phyloP scores from a whole-genome alignment of 2,888 invertebrate species.

The Watsonalla binaria region DNA sequence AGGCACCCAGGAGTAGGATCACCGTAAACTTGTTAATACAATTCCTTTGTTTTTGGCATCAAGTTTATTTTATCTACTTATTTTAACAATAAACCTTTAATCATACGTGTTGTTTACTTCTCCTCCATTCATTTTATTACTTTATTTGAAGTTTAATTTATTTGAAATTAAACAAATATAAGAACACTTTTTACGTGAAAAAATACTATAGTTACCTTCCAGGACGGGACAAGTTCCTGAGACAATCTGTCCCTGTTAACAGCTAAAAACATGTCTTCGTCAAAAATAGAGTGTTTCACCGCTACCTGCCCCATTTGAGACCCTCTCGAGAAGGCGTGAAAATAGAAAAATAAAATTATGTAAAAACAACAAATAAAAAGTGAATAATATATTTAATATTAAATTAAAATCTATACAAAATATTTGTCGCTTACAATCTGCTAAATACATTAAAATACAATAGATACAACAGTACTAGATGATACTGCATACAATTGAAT shows the following conservation, averaged over 20 bases:
- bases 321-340: no score
- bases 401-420: neutral
- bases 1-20: slow-evolving; percentile 48
- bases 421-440: neutral
- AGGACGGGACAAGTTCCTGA: no score
- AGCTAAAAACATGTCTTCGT: no score
- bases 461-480: neutral
- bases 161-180: no score
- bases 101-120: slow-evolving; percentile 36
- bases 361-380: no score
- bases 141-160: no score
- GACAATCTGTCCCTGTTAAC: no score
- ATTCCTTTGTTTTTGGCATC: slow-evolving; percentile 72
- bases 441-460: neutral
- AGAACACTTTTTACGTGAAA: no score
- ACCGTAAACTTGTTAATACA: slow-evolving; percentile 64
- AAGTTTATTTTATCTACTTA: slow-evolving; percentile 78
- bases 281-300: no score
- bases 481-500: slow-evolving; percentile 34
- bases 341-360: no score
- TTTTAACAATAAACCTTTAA: slow-evolving; percentile 74
- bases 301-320: no score
- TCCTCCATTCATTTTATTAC: slow-evolving; percentile 10
- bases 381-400: neutral
- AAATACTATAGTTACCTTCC: no score